Base-by-base conservation (phyloP, 2,113 vertebrate genomes). In the Cariama cristata region DNA sequence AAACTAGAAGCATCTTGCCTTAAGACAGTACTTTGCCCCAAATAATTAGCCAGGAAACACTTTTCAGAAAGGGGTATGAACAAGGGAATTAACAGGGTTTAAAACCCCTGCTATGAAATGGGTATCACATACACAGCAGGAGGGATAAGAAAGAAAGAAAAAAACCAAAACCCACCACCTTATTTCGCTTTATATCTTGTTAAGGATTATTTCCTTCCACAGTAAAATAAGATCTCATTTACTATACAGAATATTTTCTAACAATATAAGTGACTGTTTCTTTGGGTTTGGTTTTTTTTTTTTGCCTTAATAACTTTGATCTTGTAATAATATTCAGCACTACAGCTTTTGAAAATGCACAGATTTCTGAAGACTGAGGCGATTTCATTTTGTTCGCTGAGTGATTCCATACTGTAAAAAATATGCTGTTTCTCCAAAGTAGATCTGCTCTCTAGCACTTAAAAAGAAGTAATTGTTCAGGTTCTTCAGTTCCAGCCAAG, bases 381-480 rank as follows among this genome's bases (percentile, higher is more conserved):
- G 18, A 56, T 60, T 49, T 83, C 5, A 10, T 45, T 92, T 80
- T 87, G 14, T 38, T 49, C 21, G 1, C 11, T 0, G 3, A 58
- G 24, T 26, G 24, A 86, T 76, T 9, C 33, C 50, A 47, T 87
- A 85, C 52, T 21, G 20, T 14, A 50, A 82, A 93, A 63, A 44
- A 8, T 0, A 33, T 0, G 0, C 10, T 47, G 13, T 53, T 94
- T 69, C 53, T 20, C 56, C 53, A 6, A 50, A 90, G 42, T 0
- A 73, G 40, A 49, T 52, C 23, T 55, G 47, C 16, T 75, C 53
- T 82, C 30, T 27, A 68, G 66, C 66, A 38, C 33, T 60, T 14
- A 59, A 45, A 40, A 74, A 86, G 16, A 47, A 71, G 45, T n/a
- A 58, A 67, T 30, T 24, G 8, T 53, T 60, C 76, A 50, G 28